Evolutionary conservation across 2,113 vertebrate genomes (phyloP).

Genomic region (Corydoras maculifer): DNA sequence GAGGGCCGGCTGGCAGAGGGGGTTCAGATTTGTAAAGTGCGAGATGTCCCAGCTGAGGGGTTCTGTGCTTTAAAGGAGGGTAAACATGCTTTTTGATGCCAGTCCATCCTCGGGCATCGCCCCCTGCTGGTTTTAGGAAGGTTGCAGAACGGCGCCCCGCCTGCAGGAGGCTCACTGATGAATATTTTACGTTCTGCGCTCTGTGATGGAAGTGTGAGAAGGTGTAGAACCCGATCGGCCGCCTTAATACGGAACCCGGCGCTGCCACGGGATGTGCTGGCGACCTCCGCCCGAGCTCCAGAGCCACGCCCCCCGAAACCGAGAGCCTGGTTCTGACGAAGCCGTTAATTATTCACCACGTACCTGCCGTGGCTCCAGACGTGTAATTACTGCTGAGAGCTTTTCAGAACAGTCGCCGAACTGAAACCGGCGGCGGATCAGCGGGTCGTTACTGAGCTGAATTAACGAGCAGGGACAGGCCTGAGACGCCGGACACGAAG

Average conservation of each 20-base stretch:
- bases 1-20: too few species aligned
- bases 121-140: not conserved
- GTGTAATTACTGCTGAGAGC: not conserved
- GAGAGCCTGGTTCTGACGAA: not conserved
- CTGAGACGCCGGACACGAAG: too few species aligned
- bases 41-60: too few species aligned
- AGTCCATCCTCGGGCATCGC: not conserved
- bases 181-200: conserved; percentile 1
- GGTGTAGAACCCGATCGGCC: conserved; percentile 6
- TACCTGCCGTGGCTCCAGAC: not conserved
- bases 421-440: too few species aligned
- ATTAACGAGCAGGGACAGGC: too few species aligned
- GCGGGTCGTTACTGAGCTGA: too few species aligned
- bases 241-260: conserved; percentile 22
- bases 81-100: too few species aligned
- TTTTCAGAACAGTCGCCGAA: too few species aligned
- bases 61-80: too few species aligned
- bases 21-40: too few species aligned
- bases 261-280: conserved; percentile 18
- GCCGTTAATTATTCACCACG: conserved; percentile 24
- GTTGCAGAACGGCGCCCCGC: not conserved
- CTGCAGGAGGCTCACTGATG: not conserved
- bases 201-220: conserved; percentile 14
- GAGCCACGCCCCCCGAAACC: conserved; percentile 13
- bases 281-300: conserved; percentile 9